These are phyloP conservation scores for Drosophila sp. DNA, from an alignment of 1,140 invertebrate species.

Conservation along the genomic window DNA sequence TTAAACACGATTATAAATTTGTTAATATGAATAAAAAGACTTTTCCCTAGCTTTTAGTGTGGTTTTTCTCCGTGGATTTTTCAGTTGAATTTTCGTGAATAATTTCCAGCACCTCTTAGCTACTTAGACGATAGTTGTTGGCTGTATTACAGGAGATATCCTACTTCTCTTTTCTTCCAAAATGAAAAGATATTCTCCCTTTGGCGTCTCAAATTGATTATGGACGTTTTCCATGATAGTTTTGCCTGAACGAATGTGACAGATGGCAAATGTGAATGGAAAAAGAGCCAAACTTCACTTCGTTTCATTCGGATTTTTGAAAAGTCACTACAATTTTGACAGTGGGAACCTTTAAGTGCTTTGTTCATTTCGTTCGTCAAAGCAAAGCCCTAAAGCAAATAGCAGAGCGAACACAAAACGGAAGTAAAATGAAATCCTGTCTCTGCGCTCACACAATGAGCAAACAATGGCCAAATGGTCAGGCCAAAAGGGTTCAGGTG, in stretches of 20 bases:
- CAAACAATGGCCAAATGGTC: constrained; percentile 46
- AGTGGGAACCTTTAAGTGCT: constrained; percentile 4
- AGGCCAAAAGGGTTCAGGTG: constrained; percentile 53
- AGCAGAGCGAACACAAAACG: constrained; percentile 47
- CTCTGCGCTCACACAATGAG: constrained; percentile 41
- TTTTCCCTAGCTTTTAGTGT: too few relatives aligned
- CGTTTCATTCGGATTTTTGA: constrained; percentile 10
- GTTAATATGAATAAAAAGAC: background rate
- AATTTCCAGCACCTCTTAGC: too few relatives aligned
- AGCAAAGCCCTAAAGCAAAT: constrained; percentile 16
- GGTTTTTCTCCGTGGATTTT: too few relatives aligned
- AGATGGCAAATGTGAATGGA: background rate
- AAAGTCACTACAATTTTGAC: background rate
- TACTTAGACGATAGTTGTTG: too few relatives aligned
- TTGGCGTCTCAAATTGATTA: background rate
- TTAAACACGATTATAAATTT: background rate
- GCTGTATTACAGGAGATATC: too few relatives aligned
- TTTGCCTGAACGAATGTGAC: background rate
- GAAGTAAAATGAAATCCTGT: constrained; percentile 57
- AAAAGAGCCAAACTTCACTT: background rate
- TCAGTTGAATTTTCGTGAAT: too few relatives aligned
- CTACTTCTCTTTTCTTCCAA: background rate
- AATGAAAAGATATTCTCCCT: background rate
- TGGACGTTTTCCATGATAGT: background rate
- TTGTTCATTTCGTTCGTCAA: background rate